Conservation (phyloP, 2,888 invertebrate species). For the Diarsia brunnea region DNA sequence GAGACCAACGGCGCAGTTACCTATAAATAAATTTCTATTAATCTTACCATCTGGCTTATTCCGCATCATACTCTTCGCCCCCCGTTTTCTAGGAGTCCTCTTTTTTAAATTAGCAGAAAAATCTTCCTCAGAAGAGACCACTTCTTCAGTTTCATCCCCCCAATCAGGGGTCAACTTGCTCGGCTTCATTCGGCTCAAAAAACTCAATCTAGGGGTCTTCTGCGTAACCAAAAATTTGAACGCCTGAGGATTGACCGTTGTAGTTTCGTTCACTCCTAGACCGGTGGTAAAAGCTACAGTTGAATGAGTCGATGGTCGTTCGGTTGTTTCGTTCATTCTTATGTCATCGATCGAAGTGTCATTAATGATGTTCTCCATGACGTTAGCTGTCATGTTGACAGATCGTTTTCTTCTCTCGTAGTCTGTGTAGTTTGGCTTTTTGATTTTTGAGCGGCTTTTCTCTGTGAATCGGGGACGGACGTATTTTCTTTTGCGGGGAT, state of each 20-base stretch:
- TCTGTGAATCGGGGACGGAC: constrained; percentile 46
- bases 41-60: constrained; percentile 66
- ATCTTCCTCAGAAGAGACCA: constrained; percentile 76
- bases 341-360: constrained; percentile 61
- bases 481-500: constrained; percentile 36
- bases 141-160: constrained; percentile 64
- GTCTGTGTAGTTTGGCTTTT: constrained; percentile 51
- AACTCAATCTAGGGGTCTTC: constrained; percentile 62
- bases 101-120: constrained; percentile 73
- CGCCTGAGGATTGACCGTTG: neutral
- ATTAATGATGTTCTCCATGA: constrained; percentile 73
- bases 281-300: constrained; percentile 7
- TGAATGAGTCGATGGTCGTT: constrained; percentile 1
- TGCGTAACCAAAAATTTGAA: constrained; percentile 39
- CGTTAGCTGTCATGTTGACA: constrained; percentile 69
- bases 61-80: constrained; percentile 45
- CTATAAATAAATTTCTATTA: neutral
- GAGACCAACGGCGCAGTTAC: neutral
- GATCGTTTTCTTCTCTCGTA: constrained; percentile 75
- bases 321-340: constrained; percentile 44
- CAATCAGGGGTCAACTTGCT: constrained; percentile 60
- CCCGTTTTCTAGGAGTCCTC: constrained; percentile 67
- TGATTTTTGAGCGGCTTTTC: constrained; percentile 53
- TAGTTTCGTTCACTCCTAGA: constrained; percentile 4
- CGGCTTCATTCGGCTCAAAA: constrained; percentile 64